These are phyloP conservation scores for Paralichthys olivaceus DNA, from an alignment of 2,113 vertebrate species.

Conservation along the genomic window DNA sequence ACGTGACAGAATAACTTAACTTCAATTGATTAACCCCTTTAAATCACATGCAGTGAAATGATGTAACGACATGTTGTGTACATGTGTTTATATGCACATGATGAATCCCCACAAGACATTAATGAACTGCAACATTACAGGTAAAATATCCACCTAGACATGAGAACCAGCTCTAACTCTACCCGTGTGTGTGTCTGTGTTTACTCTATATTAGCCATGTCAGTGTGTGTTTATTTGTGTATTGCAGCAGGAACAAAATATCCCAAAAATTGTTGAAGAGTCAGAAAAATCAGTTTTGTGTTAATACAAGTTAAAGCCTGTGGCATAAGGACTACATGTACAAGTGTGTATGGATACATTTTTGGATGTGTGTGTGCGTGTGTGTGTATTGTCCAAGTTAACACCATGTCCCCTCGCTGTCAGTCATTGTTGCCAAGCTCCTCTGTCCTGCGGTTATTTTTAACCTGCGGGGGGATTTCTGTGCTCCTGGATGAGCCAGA, in stretches of 20 bases:
- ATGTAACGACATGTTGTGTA: not conserved
- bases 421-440: slow-evolving; percentile 32
- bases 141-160: not conserved
- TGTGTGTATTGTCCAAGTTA: not conserved
- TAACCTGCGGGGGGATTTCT: slow-evolving; percentile 54
- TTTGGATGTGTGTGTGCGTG: not conserved
- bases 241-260: not conserved
- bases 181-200: not conserved
- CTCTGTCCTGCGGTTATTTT: slow-evolving; percentile 63
- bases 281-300: not conserved
- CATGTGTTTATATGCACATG: not conserved
- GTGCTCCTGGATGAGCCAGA: slow-evolving; percentile 30
- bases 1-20: too few relatives aligned
- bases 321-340: not conserved
- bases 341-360: not conserved
- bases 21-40: too few relatives aligned
- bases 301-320: too few relatives aligned
- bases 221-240: not conserved
- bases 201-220: not conserved
- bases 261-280: not conserved
- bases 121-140: not conserved
- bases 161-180: not conserved
- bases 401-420: slow-evolving; percentile 4
- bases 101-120: not conserved
- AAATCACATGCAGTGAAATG: too few relatives aligned